Evolutionary conservation across 2,797 vertebrate genomes (phyloP), one percentile per base, ranked within the genome.

Genomic region (Coreius guichenoti): DNA sequence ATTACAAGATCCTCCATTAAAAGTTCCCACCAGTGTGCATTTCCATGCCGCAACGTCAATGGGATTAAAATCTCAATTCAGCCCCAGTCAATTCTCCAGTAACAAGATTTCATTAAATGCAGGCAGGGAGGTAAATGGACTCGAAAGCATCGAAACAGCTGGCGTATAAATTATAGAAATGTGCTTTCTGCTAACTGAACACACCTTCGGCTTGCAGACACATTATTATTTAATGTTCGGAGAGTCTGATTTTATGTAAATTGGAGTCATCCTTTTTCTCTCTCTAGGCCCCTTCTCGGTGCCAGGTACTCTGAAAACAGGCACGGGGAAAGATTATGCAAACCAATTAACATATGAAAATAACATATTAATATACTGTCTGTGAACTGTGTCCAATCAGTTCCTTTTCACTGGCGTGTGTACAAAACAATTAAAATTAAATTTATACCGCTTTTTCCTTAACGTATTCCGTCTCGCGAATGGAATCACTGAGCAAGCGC

Each of bases 351-450:
- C 97, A 96, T 98, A 98, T 97, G 97, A 99, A 99, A 98, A 99
- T 98, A 98, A 96, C 93, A 67, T 97, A 99, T 99, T 99, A 99
- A 98, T 98, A 98, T 98, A 98, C 96, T 97, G 97, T 97, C 97
- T 98, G 96, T 98, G 98, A 99, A 98, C 98, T 99, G 98, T 98
- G 97, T 99, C 98, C 98, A 99, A 99, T 99, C 98, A 98, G 98
- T 98, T 99, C 97, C 97, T 97, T 99, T 97, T 97, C 98, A 99
- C 97, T 99, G 98, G 97, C 88, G 96, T 99, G 97, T 98, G 97
- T 97, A 98, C 94, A 96, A 99, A 99, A 99, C 98, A 99, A 99
- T 99, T 99, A 99, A 98, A 98, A 98, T 98, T 97, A 97, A 97
- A 99, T 98, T 98, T 97, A 98, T 97, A 98, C 97, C 95, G 96